Evolutionary conservation across 1,140 invertebrate genomes (phyloP), one percentile per base, ranked within the genome.

Genomic region (Homarus americanus): DNA sequence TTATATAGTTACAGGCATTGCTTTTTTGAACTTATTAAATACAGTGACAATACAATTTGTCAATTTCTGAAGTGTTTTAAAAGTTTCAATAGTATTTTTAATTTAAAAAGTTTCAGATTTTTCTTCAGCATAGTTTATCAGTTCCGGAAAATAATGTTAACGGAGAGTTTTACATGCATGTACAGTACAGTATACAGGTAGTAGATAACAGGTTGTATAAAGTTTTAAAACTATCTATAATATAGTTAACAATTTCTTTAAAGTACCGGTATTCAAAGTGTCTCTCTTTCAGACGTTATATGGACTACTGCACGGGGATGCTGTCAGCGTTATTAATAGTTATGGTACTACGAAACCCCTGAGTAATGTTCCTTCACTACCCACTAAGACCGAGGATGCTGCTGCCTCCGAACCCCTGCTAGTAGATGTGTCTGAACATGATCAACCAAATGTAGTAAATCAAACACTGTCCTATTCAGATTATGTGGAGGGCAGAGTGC

Each of bases 241-340:
- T 34, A 5, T 38, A n/a, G n/a, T 36, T 76, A 0, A 20, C 40
- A 38, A 36, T 10, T n/a, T n/a, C n/a, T n/a, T n/a, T n/a, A n/a
- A n/a, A n/a, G n/a, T n/a, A n/a, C n/a, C n/a, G n/a, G n/a, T n/a
- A 7, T 49, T 49, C 44, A 49, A 7, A 15, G 44, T 7, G 44
- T 38, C 32, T 32, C 0, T 63, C 49, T 36, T 63, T 82, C 79
- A 82, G 79, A 82, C 63, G 79, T 32, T 82, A 10, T 63, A 58
- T 36, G 63, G 63, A 41, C 7, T 82, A 32, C 15, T 82, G 38
- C 49, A 82, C 36, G 79, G 49, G 32, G 79, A 63, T 7, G 49
- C 32, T 36, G 2, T 36, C 1, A 58, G 1, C 17, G 79, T 36
- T 15, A 82, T 63, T 24, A 80, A 49, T 15, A 32, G 44, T 80